Base-by-base conservation (phyloP, 2,797 vertebrate genomes). In the Denticeps clupeoides region DNA sequence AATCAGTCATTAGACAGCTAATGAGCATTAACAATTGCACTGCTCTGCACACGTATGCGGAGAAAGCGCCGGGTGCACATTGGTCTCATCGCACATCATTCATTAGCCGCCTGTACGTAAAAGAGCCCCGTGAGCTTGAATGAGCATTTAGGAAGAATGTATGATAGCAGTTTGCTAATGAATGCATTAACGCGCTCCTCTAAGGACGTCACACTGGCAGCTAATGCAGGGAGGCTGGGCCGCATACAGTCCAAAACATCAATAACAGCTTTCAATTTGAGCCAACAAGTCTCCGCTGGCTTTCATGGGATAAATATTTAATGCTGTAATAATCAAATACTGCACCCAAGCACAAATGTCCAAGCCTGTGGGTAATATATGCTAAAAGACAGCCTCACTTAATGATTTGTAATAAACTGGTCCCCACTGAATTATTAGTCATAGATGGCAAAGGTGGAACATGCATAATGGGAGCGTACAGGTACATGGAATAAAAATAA, bases 111-210 rank as follows among this genome's bases (percentile, higher is more conserved):
- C 15, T 18, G 22, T 25, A 45, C 47, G 64, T 57, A 42, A 64
- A 66, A 73, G 63, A 47, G 52, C 51, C 64, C 26, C 58, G 40
- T 48, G 47, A 29, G 19, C 13, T 19, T 18, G 65, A 68, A 68
- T 61, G 52, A 69, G 44, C 41, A 48, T 40, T 55, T 31, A 68
- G n/a, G n/a, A 54, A 54, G 57, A 29, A 57, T 58, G 53, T 42
- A 27, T 45, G 45, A 45, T 52, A 55, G 51, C 55, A 46, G 45
- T 52, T n/a, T 52, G 51, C 53, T 55, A 53, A 70, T 67, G 64
- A 42, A 3, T 29, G 54, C 60, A 62, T 59, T 65, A 52, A 29
- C 7, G 6, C 11, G 2, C 27, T 38, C 47, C 31, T 23, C 48
- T 62, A 67, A 61, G 63, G 53, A 57, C 25, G 48, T 13, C 27